Evolutionary conservation across 1,140 invertebrate genomes (phyloP).

Genomic region (Conus ventricosus): DNA sequence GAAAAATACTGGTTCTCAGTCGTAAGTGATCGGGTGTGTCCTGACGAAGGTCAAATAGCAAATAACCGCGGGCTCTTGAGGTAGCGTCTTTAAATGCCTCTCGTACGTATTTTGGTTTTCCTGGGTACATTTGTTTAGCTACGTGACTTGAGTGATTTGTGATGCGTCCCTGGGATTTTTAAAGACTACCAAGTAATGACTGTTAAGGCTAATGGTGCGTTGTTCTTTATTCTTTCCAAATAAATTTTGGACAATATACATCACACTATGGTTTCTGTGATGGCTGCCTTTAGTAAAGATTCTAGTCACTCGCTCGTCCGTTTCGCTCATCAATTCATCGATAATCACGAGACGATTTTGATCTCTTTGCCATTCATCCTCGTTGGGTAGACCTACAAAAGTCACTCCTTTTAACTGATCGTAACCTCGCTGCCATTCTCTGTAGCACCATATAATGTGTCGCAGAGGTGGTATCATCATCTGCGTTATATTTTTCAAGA

Average conservation of each 20-base stretch:
- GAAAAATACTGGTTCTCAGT: slow-evolving; percentile 37
- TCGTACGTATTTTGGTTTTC: slow-evolving; percentile 28
- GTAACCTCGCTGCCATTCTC: no score
- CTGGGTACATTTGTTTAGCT: slow-evolving; percentile 39
- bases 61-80: slow-evolving; percentile 36
- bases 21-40: slow-evolving; percentile 31
- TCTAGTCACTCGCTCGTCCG: not conserved
- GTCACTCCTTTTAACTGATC: no score
- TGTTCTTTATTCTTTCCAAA: slow-evolving; percentile 48
- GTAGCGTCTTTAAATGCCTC: slow-evolving; percentile 41
- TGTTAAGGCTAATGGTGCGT: slow-evolving; percentile 47
- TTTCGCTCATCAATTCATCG: slow-evolving; percentile 40
- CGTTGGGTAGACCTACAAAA: no score
- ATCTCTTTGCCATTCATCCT: not conserved
- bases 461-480: no score
- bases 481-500: no score
- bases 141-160: slow-evolving; percentile 11
- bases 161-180: slow-evolving; percentile 41
- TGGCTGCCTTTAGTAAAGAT: slow-evolving; percentile 44
- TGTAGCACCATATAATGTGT: no score
- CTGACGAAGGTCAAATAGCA: slow-evolving; percentile 45
- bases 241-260: slow-evolving; percentile 44
- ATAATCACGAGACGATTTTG: not conserved
- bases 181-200: slow-evolving; percentile 25
- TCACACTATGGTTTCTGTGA: slow-evolving; percentile 39